Evolutionary conservation across 2,113 vertebrate species (phyloP), one percentile per base, ranked within the genome.

Genomic region (Gulo gulo): DNA sequence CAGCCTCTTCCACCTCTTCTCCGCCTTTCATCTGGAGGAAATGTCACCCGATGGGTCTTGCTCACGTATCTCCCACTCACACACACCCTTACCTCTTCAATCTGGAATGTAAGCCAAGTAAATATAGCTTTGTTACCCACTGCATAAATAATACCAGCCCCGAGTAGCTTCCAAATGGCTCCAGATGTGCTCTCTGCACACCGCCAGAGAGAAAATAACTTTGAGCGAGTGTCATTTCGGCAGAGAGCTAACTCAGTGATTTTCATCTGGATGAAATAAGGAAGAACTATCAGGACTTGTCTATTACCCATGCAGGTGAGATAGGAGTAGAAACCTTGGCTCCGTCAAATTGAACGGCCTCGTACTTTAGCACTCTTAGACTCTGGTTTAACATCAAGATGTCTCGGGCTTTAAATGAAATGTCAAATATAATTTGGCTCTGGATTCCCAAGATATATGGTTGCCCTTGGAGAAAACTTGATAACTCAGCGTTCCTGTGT

Each of bases 361-460:
- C 74, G 79, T 94, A 78, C 67, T 90, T 97, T 98, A 98, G 97
- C 89, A 84, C 92, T 98, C 63, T 83, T 31, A 91, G 55, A 4
- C 94, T 98, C 88, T 95, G 87, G 97, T 98, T 98, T 97, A 98
- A 67, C 95, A 98, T 98, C 96, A 97, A 97, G 98, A 97, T 98
- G 95, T 98, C 98, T 98, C 87, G 78, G 97, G 97, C 94, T 98
- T 98, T 99, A 98, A 98, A 98, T 99, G 98, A 99, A 98, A 98
- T 98, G 98, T 99, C 98, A 99, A 98, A 98, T 98, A 98, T 98
- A 98, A 98, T 98, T 99, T 99, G 97, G 92, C 98, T 98, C 94
- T 95, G 97, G 96, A 97, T 98, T 97, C 82, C 71, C 84, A 97
- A 98, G 98, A 99, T 98, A 98, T 98, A 99, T 88, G 95, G 95